phyloP scores from a whole-genome alignment of 1,140 invertebrate species.

The Leptoteleia sp. region DNA sequence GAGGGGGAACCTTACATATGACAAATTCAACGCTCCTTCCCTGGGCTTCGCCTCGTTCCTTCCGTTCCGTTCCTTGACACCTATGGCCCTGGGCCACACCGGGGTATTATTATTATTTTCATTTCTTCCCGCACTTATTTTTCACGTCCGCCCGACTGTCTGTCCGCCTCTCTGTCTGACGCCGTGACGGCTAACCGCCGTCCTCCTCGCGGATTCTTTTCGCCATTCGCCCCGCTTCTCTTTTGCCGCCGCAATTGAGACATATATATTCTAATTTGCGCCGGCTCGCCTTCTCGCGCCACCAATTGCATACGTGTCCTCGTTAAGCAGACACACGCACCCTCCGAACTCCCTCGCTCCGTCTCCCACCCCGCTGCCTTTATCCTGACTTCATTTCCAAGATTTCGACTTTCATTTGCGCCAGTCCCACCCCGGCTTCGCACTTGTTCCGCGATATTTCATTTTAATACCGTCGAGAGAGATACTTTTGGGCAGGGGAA shows the following conservation, averaged over 20 bases:
- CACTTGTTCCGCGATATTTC: conserved; percentile 61
- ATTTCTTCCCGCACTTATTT: conserved; percentile 73
- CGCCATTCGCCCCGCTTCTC: conserved; percentile 50
- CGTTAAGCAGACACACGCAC: conserved; percentile 54
- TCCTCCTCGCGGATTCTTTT: conserved; percentile 69
- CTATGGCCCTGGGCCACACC: conserved; percentile 74
- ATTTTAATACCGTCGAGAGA: conserved; percentile 52
- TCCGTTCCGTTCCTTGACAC: conserved; percentile 73
- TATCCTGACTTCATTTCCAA: conserved; percentile 44
- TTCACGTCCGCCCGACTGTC: conserved; percentile 66
- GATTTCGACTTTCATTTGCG: conserved; percentile 57
- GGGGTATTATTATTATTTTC: conserved; percentile 77
- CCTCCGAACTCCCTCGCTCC: conserved; percentile 24
- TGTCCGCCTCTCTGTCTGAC: conserved; percentile 68
- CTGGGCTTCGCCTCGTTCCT: conserved; percentile 62
- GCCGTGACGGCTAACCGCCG: conserved; percentile 38
- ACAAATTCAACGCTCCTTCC: conserved; percentile 75
- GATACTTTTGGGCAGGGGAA: conserved; percentile 44
- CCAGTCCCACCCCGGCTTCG: conserved; percentile 12
- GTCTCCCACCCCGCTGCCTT: conserved; percentile 16
- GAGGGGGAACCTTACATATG: conserved; percentile 75
- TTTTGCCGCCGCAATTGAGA: conserved; percentile 62
- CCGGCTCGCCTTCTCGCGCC: conserved; percentile 32
- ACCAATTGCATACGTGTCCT: conserved; percentile 49
- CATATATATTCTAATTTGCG: conserved; percentile 38